Evolutionary conservation across 2,113 vertebrate genomes (phyloP).

Genomic region (Hydrolagus affinis): DNA sequence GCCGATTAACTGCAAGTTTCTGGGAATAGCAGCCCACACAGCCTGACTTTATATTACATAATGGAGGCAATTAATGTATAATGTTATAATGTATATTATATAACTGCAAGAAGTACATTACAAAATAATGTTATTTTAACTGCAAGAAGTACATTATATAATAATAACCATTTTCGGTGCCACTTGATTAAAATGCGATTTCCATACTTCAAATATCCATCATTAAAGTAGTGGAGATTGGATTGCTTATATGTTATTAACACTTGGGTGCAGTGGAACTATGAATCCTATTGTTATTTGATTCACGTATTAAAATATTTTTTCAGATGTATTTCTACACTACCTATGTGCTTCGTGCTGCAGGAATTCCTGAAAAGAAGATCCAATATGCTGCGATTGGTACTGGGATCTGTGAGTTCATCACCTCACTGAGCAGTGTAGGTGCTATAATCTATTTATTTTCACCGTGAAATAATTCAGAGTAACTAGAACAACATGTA

Average conservation of each 20-base stretch:
- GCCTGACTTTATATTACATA: too few relatives aligned
- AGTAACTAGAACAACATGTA: too few relatives aligned
- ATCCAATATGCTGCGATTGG: slow-evolving; percentile 73
- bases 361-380: slow-evolving; percentile 60
- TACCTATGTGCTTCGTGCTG: slow-evolving; percentile 70
- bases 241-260: background rate
- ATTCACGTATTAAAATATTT: background rate
- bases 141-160: too few relatives aligned
- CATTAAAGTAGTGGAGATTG: too few relatives aligned
- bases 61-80: too few relatives aligned
- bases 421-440: slow-evolving; percentile 65
- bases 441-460: background rate
- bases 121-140: too few relatives aligned
- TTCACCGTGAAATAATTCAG: background rate
- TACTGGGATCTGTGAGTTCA: slow-evolving; percentile 75
- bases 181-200: too few relatives aligned
- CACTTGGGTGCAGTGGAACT: background rate
- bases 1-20: too few relatives aligned
- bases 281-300: background rate
- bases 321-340: slow-evolving; percentile 79
- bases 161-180: too few relatives aligned
- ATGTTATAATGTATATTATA: background rate
- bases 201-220: too few relatives aligned
- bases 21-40: too few relatives aligned
- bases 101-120: too few relatives aligned